Evolutionary conservation across 2,113 vertebrate species (phyloP).

Genomic region (Percina caprodes): DNA sequence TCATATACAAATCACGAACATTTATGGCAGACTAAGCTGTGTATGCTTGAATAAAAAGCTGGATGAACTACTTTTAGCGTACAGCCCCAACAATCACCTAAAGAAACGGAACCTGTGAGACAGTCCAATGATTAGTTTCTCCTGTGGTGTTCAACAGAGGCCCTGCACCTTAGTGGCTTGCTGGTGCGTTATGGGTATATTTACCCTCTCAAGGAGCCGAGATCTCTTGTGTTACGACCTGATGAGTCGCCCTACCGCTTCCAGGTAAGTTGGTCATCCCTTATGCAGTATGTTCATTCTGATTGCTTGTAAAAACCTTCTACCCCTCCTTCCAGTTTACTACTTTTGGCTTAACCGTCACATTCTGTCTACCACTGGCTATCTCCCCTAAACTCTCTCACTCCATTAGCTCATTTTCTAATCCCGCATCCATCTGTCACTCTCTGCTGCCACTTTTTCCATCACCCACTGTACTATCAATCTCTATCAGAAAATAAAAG

Average conservation of each 20-base stretch:
- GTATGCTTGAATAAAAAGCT: not conserved
- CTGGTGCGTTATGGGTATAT: constrained; percentile 91
- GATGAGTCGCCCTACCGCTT: constrained; percentile 92
- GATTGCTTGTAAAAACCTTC: not conserved
- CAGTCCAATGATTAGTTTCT: not conserved
- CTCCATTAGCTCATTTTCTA: constrained; percentile 78
- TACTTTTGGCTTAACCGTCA: not conserved
- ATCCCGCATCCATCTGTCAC: constrained; percentile 46
- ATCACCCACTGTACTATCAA: constrained; percentile 82
- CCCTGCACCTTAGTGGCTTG: constrained; percentile 88
- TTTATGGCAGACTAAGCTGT: no score
- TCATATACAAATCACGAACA: no score
- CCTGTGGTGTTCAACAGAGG: constrained; percentile 81
- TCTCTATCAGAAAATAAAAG: constrained; percentile 52
- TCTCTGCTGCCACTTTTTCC: constrained; percentile 21
- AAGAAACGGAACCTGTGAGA: not conserved
- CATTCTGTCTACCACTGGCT: not conserved
- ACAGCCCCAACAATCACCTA: not conserved
- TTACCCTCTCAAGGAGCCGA: constrained; percentile 89
- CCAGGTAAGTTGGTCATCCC: constrained; percentile 83
- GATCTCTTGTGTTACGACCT: constrained; percentile 80
- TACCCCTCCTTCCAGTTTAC: not conserved
- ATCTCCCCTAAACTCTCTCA: not conserved
- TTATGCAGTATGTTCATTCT: not conserved
- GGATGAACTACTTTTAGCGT: not conserved